Conservation (phyloP, 1,140 invertebrate species). For the Tachypleus tridentatus region DNA sequence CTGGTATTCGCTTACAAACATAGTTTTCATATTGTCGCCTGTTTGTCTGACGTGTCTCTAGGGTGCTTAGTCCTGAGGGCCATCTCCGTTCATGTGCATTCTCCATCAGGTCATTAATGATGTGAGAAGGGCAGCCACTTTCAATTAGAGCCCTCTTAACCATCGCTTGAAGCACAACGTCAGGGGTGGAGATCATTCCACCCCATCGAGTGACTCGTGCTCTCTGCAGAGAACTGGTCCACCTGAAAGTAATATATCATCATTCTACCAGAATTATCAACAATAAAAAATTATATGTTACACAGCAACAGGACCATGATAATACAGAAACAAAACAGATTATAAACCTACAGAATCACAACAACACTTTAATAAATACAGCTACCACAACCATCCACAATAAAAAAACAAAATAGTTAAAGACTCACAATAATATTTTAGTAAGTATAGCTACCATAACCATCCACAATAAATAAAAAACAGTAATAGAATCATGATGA, state of each 20-base stretch:
- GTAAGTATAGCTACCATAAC: no score
- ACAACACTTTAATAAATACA: no score
- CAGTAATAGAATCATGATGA: no score
- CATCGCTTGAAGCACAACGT: conserved; percentile 78
- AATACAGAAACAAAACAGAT: no score
- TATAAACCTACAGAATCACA: no score
- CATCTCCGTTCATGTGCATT: conserved; percentile 91
- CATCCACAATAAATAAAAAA: no score
- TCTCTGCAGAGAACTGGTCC: conserved; percentile 68
- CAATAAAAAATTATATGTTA: no score
- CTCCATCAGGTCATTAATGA: conserved; percentile 89
- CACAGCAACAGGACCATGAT: no score
- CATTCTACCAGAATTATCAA: no score
- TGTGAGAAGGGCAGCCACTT: conserved; percentile 79
- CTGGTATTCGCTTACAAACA: conserved; percentile 79
- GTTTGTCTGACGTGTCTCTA: conserved; percentile 82
- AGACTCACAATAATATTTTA: no score
- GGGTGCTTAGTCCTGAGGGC: conserved; percentile 79
- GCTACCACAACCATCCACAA: no score
- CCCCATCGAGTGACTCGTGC: conserved; percentile 90
- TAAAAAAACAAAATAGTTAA: no score
- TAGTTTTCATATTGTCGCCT: conserved; percentile 86
- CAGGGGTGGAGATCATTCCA: conserved; percentile 93
- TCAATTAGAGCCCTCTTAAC: conserved; percentile 84
- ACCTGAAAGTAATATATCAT: conserved; percentile 37